Evolutionary conservation across 2,113 vertebrate genomes (phyloP), one percentile per base, ranked within the genome.

Genomic region (Naja naja): DNA sequence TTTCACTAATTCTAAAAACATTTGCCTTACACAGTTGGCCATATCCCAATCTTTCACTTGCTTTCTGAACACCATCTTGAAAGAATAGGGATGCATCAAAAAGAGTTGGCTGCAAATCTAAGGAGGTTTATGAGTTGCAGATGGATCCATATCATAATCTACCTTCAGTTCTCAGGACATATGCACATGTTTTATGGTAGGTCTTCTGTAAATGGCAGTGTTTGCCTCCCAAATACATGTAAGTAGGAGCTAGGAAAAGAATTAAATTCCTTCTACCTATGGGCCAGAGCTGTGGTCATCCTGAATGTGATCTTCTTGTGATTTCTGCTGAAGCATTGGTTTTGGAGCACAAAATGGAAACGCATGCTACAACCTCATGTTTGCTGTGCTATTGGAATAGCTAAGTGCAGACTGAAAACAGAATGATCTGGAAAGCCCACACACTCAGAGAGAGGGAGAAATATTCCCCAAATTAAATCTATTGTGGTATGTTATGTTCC

Each of bases 401-500:
- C 93, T 93, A 91, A 89, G 23, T 53, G 27, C 20, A 11, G 87
- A 74, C 45, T 54, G 52, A 95, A 89, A 94, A 47, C 34, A 94
- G 85, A 85, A 93, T 90, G 47, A 93, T 93, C 16, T 87, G 89
- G 14, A 87, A 34, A 58, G 55, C 39, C 87, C 95, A 94, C 93
- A 93, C 94, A 90, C 90, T 92, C 93, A 91, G 34, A 58, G 53
- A 89, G 55, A 45, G 96, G 94, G 93, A 93, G 92, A 91, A 30
- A 85, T 52, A 91, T 56, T 94, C 92, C 90, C 93, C 86, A 93
- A 89, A 94, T 94, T 92, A 93, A 87, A 93, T 94, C 94, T 16
- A 52, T 69, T 93, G 96, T 91, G 92, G 92, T 49, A 91, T 92
- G 94, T 47, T 93, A 94, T 93, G 96, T 97, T 95, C 95, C 94